Evolutionary conservation across 1,140 invertebrate species (phyloP).

Genomic region (Macrotrachela quadricornifera): DNA sequence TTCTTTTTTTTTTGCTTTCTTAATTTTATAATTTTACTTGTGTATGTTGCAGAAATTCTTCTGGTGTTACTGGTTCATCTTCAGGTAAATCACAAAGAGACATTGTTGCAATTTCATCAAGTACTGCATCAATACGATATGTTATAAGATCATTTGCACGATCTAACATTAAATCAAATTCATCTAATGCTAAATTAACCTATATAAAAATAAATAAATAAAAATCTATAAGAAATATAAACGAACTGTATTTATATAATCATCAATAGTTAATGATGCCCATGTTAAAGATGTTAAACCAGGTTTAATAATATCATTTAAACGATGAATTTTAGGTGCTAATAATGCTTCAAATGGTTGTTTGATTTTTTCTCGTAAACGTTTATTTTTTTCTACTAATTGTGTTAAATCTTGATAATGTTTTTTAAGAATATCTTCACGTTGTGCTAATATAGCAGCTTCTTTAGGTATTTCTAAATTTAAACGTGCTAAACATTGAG

Average conservation of each 20-base stretch:
- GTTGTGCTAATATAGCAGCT: constrained; percentile 31
- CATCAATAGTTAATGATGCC: constrained; percentile 51
- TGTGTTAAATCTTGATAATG: constrained; percentile 15
- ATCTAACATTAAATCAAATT: constrained; percentile 56
- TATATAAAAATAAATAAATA: constrained; percentile 33
- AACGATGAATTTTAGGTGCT: constrained; percentile 49
- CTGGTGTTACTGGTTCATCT: constrained; percentile 59
- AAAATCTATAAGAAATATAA: too few species aligned
- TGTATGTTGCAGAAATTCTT: constrained; percentile 59
- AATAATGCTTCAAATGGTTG: constrained; percentile 63
- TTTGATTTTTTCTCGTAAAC: constrained; percentile 60
- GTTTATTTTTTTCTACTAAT: constrained; percentile 31
- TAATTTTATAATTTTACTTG: constrained; percentile 13
- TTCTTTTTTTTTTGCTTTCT: too few species aligned
- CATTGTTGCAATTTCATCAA: constrained; percentile 60
- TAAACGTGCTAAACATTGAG: constrained; percentile 61
- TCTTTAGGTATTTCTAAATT: constrained; percentile 54
- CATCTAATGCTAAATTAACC: constrained; percentile 42
- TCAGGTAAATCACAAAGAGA: constrained; percentile 50
- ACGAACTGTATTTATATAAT: constrained; percentile 14
- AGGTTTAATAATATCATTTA: constrained; percentile 40
- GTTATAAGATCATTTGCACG: constrained; percentile 68
- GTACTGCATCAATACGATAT: constrained; percentile 64
- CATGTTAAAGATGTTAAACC: constrained; percentile 53
- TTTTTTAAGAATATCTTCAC: constrained; percentile 4